Percentiles rank a stretch among this genome's conserved stretches.
Conservation (phyloP, 1,140 invertebrate genomes). For the Spodoptera litura region DNA sequence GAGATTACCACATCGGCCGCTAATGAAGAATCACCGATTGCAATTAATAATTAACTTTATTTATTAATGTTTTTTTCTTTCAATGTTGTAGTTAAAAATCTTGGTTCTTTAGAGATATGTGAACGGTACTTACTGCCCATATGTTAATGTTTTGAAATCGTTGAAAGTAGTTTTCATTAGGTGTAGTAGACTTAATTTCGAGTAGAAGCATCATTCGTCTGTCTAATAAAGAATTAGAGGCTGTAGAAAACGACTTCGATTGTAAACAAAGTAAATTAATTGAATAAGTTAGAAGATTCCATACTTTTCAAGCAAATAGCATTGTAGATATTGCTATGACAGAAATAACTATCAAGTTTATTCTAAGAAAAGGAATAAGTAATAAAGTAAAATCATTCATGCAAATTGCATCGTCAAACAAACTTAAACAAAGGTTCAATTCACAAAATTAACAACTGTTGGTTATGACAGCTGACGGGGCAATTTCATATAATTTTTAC, state of each 20-base stretch:
- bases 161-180: background rate
- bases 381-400: background rate
- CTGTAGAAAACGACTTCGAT: too few species aligned
- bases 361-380: background rate
- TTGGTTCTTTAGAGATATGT: background rate
- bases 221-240: too few species aligned
- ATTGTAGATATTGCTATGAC: too few species aligned
- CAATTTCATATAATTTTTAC: slow-evolving; percentile 60
- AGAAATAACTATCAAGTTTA: background rate
- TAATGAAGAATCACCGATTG: slow-evolving; percentile 86
- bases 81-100: background rate
- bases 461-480: slow-evolving; percentile 52
- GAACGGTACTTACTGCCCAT: background rate
- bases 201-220: too few species aligned
- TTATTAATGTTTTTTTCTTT: slow-evolving; percentile 3
- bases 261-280: background rate
- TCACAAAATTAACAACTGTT: slow-evolving; percentile 26
- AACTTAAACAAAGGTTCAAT: slow-evolving; percentile 28
- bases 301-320: too few species aligned
- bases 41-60: slow-evolving; percentile 62
- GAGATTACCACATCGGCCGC: slow-evolving; percentile 84
- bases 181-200: background rate
- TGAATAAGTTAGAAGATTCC: background rate
- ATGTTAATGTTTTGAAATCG: background rate
- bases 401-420: slow-evolving; percentile 26